phyloP scores from a whole-genome alignment of 2,888 invertebrate species.

The Campoplex capitator region DNA sequence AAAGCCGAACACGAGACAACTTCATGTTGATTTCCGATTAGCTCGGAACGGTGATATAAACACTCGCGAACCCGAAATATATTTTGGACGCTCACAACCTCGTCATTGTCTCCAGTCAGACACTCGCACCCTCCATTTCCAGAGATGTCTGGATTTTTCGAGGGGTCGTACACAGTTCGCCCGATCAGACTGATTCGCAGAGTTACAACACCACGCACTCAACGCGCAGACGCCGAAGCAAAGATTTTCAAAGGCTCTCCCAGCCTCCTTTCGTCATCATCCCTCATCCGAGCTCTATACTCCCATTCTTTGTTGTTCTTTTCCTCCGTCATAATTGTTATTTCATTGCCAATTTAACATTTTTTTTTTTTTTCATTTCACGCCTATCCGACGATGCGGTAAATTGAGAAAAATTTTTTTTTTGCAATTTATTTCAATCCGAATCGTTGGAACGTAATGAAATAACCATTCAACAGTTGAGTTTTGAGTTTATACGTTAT shows the following conservation, averaged over 20 bases:
- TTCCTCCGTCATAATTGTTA: neutral
- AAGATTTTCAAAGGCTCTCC: constrained; percentile 80
- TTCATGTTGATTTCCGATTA: neutral
- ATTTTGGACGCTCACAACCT: neutral
- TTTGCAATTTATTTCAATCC: neutral
- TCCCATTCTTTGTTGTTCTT: neutral
- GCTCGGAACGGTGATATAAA: neutral
- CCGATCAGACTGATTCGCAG: neutral
- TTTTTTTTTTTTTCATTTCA: too few species aligned
- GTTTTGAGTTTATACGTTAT: neutral
- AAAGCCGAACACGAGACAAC: neutral
- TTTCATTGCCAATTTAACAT: neutral
- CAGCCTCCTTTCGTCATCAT: constrained; percentile 53
- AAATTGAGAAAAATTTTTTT: neutral
- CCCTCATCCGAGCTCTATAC: constrained; percentile 18
- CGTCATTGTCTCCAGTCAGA: constrained; percentile 6
- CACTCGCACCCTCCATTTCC: constrained; percentile 22
- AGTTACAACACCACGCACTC: constrained; percentile 15
- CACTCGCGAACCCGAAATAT: neutral
- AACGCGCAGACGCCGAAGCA: constrained; percentile 80
- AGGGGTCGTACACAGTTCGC: constrained; percentile 57
- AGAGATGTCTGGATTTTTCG: constrained; percentile 2
- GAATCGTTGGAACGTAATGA: neutral
- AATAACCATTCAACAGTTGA: neutral
- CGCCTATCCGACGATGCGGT: neutral